Evolutionary conservation across 2,888 invertebrate genomes (phyloP).

Genomic region (Carcina quercana): DNA sequence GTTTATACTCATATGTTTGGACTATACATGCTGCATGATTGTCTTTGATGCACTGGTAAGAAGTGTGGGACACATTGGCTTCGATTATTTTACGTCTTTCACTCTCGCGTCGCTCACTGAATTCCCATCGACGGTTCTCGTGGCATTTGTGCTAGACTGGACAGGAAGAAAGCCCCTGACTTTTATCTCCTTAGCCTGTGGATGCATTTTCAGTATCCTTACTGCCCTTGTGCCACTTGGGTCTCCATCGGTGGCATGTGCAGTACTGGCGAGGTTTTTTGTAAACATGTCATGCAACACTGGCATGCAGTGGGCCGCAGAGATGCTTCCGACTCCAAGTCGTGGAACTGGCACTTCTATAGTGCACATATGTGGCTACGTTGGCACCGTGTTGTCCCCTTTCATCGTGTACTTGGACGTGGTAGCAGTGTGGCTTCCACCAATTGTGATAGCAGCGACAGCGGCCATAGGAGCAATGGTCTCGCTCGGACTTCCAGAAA

Average conservation of each 20-base stretch:
- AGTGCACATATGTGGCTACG: conserved; percentile 44
- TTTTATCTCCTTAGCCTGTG: conserved; percentile 23
- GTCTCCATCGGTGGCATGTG: conserved; percentile 39
- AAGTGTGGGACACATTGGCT: conserved; percentile 38
- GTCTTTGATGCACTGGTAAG: conserved; percentile 47
- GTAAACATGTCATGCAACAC: conserved; percentile 43
- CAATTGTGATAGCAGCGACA: conserved; percentile 32
- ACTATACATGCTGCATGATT: conserved; percentile 36
- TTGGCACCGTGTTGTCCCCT: conserved; percentile 43
- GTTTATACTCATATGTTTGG: conserved; percentile 38
- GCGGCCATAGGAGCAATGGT: conserved; percentile 29
- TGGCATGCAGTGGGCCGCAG: conserved; percentile 46
- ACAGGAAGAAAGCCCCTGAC: conserved; percentile 43
- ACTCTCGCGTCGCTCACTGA: conserved; percentile 48
- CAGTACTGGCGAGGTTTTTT: conserved; percentile 44
- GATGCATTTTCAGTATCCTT: conserved; percentile 35
- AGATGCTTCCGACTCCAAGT: conserved; percentile 46
- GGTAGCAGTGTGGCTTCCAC: conserved; percentile 39
- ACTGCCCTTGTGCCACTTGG: conserved; percentile 37
- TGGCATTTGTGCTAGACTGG: conserved; percentile 43
- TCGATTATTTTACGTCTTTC: conserved; percentile 51
- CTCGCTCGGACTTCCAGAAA: conserved; percentile 45
- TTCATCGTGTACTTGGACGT: conserved; percentile 48
- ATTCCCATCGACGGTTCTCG: conserved; percentile 40
- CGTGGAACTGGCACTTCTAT: conserved; percentile 44